Base-by-base conservation (phyloP, 1,140 invertebrate species). In the Megalonaias nervosa region DNA sequence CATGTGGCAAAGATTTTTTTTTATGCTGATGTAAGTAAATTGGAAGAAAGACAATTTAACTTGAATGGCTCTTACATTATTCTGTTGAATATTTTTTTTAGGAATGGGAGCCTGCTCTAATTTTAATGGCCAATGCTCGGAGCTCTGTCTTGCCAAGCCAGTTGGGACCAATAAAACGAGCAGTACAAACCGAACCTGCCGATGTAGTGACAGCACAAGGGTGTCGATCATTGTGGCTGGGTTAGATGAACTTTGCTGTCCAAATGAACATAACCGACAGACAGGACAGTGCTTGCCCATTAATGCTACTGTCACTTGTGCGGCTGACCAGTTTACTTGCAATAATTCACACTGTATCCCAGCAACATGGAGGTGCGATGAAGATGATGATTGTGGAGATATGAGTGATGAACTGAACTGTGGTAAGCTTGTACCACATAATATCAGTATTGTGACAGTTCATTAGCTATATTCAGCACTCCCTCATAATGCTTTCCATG, bases 301-400 rank as follows among this genome's bases (percentile, higher is more conserved):
- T 3, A 68, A 48, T 48, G 6, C 38, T 48, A 48, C 38, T 11
- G 9, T 48, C 6, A 48, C 5, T 48, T 86, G 85, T 77, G 12
- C 60, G 0, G 9, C 95, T 0, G 96, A 95, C 82, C 96, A 98
- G 88, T 99, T 97, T 93, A 93, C 96, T 23, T 99, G 98, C 91
- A 95, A 94, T 81, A 96, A 95, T 66, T 67, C 81, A 11, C 75
- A 75, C 3, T 89, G 89, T 82, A 86, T 90, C 23, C 75, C 82
- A 4, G 12, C 31, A 1, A 64, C 66, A 1, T 86, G 84, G 85
- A 65, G 59, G 19, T 88, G 87, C 82, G 86, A 88, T 57, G 61
- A 74, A 31, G 85, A 87, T 60, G 71, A 85, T 65, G 87, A 88
- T 61, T 88, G 87, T 75, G 58, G 66, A 14, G 87, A 88, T 73